Evolutionary conservation across 2,888 invertebrate genomes (phyloP).

Genomic region (Exocentrus adspersus): DNA sequence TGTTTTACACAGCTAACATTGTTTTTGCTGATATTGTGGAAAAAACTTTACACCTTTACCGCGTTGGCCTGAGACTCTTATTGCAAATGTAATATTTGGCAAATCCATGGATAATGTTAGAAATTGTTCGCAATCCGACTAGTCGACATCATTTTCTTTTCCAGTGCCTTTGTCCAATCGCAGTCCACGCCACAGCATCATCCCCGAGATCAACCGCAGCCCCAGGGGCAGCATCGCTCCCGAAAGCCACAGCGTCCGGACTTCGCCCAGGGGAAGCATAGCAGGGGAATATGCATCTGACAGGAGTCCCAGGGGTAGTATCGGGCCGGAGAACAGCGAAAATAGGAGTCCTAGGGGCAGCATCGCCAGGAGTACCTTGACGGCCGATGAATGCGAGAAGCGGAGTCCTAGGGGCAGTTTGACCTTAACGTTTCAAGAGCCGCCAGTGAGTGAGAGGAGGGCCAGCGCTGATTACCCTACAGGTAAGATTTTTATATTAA

Average conservation of each 20-base stretch:
- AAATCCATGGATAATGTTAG: too few relatives aligned
- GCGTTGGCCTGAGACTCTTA: too few relatives aligned
- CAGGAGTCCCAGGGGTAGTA: slow-evolving; percentile 69
- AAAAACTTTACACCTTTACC: too few relatives aligned
- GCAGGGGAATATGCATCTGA: slow-evolving; percentile 55
- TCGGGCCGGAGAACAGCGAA: slow-evolving; percentile 67
- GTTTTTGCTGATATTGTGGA: too few relatives aligned
- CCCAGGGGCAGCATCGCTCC: slow-evolving; percentile 67
- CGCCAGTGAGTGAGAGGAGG: slow-evolving; percentile 68
- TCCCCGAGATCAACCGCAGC: slow-evolving; percentile 65
- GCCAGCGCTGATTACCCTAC: slow-evolving; percentile 70
- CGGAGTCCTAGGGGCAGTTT: slow-evolving; percentile 70
- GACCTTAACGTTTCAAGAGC: slow-evolving; percentile 72
- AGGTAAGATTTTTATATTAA: slow-evolving; percentile 58
- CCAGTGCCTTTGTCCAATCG: slow-evolving; percentile 57
- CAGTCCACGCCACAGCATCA: slow-evolving; percentile 71
- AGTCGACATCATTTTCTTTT: too few relatives aligned
- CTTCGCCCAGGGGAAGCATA: slow-evolving; percentile 71
- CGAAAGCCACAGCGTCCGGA: slow-evolving; percentile 66
- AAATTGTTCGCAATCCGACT: too few relatives aligned
- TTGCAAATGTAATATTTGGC: too few relatives aligned
- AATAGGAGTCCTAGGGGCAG: slow-evolving; percentile 71
- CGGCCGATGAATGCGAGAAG: slow-evolving; percentile 59
- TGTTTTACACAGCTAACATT: too few relatives aligned
- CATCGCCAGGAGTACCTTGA: slow-evolving; percentile 68